These are phyloP conservation scores for Paralichthys olivaceus DNA, from an alignment of 2,113 vertebrate genomes.

Conservation along the genomic window DNA sequence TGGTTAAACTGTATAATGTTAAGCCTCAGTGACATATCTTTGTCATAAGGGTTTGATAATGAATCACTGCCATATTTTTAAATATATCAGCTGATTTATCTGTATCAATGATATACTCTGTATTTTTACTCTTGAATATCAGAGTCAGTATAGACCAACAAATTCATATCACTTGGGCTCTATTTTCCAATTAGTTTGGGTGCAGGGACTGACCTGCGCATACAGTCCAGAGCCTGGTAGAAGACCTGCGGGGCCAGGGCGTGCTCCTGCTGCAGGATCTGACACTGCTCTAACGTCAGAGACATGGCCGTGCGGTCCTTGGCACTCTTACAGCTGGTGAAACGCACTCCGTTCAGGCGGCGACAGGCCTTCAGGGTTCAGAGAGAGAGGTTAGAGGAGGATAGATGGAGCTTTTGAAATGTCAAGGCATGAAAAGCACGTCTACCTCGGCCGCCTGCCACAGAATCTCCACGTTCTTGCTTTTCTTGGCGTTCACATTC, in stretches of 20 bases:
- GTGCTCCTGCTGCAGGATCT: constrained; percentile 95
- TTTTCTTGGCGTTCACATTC: constrained; percentile 93
- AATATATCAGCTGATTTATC: no score
- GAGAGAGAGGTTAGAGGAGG: background rate
- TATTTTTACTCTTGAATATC: no score
- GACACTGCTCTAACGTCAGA: constrained; percentile 96
- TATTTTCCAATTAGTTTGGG: background rate
- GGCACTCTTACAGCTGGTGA: constrained; percentile 99
- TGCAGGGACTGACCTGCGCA: constrained; percentile 91
- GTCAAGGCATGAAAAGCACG: background rate
- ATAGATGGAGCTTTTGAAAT: background rate
- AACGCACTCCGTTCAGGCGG: constrained; percentile 94
- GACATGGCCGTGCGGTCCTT: constrained; percentile 99
- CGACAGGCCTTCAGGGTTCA: constrained; percentile 87
- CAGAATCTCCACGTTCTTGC: constrained; percentile 98
- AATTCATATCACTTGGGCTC: background rate
- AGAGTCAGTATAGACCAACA: no score
- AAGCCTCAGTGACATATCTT: no score
- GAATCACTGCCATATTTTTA: no score
- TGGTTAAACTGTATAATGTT: no score
- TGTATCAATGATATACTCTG: no score
- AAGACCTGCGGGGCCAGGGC: constrained; percentile 98
- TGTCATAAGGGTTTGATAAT: no score
- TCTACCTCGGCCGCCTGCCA: constrained; percentile 99
- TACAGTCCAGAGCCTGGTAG: constrained; percentile 97